Percentiles rank a stretch among this genome's conserved stretches.
Conservation (phyloP, 1,140 invertebrate species). For the Helicoverpa zea region DNA sequence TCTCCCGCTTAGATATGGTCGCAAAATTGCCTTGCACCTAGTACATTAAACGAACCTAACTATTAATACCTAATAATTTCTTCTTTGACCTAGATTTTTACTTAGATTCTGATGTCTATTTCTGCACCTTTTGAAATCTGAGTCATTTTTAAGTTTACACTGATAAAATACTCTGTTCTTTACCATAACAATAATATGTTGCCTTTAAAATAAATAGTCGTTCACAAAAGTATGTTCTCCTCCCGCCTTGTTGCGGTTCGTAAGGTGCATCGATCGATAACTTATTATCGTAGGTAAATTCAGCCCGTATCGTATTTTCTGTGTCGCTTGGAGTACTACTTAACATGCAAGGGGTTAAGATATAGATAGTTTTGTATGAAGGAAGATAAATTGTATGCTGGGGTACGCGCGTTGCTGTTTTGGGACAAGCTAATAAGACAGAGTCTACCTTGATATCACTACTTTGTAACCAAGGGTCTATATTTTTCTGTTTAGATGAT, state of each 20-base stretch:
- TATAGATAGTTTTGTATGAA: neutral
- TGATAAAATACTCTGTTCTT: too few relatives aligned
- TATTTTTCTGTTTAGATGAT: too few relatives aligned
- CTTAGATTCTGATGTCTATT: too few relatives aligned
- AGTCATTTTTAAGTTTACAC: too few relatives aligned
- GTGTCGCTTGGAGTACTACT: neutral
- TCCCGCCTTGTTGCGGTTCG: neutral
- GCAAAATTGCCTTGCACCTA: too few relatives aligned
- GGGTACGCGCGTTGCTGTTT: neutral
- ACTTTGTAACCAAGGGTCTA: too few relatives aligned
- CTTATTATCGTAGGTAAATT: constrained; percentile 25
- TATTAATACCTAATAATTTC: too few relatives aligned
- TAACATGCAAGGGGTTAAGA: neutral
- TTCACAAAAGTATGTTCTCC: constrained; percentile 8
- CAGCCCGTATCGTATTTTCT: neutral
- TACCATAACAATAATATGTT: too few relatives aligned
- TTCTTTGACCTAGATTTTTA: too few relatives aligned
- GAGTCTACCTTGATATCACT: neutral
- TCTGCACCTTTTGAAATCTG: too few relatives aligned
- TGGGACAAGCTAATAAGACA: neutral
- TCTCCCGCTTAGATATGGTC: too few relatives aligned
- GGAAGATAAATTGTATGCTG: neutral
- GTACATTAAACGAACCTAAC: too few relatives aligned
- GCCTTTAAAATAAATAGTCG: neutral
- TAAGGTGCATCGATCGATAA: constrained; percentile 13